Percentiles rank a stretch among this genome's conserved stretches.
Conservation (phyloP, 2,888 invertebrate genomes). For the Cordilura impudica region DNA sequence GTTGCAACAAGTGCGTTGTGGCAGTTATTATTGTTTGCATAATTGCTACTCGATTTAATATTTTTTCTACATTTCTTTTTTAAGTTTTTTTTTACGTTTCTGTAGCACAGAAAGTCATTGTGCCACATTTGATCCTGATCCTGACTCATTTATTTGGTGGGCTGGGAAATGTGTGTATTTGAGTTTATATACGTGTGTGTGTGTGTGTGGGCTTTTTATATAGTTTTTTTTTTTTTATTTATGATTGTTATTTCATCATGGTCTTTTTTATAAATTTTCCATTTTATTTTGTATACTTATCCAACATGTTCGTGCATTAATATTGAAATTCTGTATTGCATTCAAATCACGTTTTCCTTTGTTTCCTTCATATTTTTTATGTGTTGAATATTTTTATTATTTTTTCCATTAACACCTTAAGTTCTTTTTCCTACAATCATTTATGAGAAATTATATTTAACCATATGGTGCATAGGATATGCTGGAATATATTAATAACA, state of each 20-base stretch:
- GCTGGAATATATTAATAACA: constrained; percentile 15
- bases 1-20: constrained; percentile 59
- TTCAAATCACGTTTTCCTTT: constrained; percentile 55
- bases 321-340: constrained; percentile 51
- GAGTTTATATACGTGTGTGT: neutral
- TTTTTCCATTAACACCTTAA: constrained; percentile 59
- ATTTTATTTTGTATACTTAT: neutral
- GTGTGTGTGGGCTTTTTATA: neutral
- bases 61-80: neutral
- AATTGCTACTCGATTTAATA: constrained; percentile 57
- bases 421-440: constrained; percentile 52
- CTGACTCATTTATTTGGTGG: constrained; percentile 18
- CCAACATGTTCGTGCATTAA: constrained; percentile 51
- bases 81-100: neutral
- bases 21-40: constrained; percentile 59
- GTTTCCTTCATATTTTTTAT: neutral
- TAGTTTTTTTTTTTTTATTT: constrained; percentile 14
- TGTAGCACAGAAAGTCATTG: neutral
- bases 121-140: neutral
- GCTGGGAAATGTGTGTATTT: neutral
- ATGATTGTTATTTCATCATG: constrained; percentile 39
- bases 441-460: constrained; percentile 54
- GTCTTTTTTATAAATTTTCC: constrained; percentile 1
- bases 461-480: constrained; percentile 51
- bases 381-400: neutral